Base-by-base conservation (phyloP, 2,113 vertebrate species). In the Deroptyus accipitrinus region DNA sequence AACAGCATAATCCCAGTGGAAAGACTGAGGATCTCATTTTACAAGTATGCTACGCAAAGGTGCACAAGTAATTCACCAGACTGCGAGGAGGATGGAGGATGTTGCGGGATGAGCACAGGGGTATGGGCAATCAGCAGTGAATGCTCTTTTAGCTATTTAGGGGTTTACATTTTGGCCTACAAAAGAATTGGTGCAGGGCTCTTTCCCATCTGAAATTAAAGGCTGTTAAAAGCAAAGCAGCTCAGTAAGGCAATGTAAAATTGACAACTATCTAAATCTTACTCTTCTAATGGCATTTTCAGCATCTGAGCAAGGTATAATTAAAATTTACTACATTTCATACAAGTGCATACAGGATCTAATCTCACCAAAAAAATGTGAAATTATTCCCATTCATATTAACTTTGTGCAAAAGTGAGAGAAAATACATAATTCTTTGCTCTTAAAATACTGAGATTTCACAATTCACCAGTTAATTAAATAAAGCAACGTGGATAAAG, bases 171-270 rank as follows among this genome's bases (percentile, higher is more conserved):
- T 77, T 76, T 86, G 46, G 37, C 39, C 16, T 51, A 10, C 25
- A 63, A 35, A 92, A 55, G 51, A 78, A 81, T 25, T 76, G 30
- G 17, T 59, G 63, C 49, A 69, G 27, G 35, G 30, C 18, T 69
- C 10, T 59, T 88, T 74, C 57, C 22, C 33, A 55, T 35, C 51
- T 70, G 30, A 70, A 93, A 86, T 31, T 74, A 86, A 82, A 81
- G 44, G 68, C 48, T 88, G 13, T 51, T 78, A 83, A 70, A 90
- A 83, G 42, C 66, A 83, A 92, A 49, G 41, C 44, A 74, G 51
- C 13, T 77, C 61, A 81, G 20, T 81, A 88, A 94, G 83, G 92
- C 88, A 88, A 85, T 13, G 68, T 55, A 81, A 89, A 96, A 94
- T 30, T 44, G 51, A 51, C 51, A 88, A 59, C 27, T 77, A 75